These are phyloP conservation scores for Brachionus plicatilis DNA, from an alignment of 1,140 invertebrate species.

Conservation along the genomic window DNA sequence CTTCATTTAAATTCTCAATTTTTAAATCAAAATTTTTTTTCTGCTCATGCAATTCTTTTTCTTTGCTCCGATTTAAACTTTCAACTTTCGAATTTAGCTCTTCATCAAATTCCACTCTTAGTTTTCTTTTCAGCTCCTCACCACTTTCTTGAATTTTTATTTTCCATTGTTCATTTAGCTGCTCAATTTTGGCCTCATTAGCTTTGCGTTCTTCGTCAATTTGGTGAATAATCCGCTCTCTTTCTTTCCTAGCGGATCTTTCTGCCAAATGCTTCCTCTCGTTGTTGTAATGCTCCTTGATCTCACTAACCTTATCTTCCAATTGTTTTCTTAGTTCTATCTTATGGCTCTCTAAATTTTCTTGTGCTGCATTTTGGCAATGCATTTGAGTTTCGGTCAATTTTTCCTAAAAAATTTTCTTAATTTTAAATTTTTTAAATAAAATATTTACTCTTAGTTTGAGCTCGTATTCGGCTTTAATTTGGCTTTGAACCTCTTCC, in stretches of 20 bases:
- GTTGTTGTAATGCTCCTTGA: neutral
- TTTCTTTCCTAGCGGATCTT: neutral
- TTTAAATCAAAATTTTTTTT: neutral
- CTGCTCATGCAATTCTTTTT: neutral
- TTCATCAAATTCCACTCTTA: neutral
- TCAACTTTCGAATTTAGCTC: neutral
- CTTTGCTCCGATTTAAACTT: neutral
- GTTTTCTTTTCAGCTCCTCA: neutral
- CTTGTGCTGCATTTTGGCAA: neutral
- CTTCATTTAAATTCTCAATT: neutral
- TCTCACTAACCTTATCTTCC: neutral
- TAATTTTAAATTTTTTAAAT: neutral
- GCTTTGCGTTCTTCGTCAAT: neutral
- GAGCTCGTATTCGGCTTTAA: neutral
- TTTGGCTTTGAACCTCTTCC: neutral
- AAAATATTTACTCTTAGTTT: neutral
- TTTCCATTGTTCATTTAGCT: neutral
- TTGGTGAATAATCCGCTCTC: neutral
- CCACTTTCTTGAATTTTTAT: neutral
- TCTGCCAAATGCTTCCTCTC: neutral
- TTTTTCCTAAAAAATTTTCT: neutral
- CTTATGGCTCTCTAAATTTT: neutral
- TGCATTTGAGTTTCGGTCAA: neutral
- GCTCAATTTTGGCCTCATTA: neutral
- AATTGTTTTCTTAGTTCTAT: neutral